These are phyloP conservation scores for Tachysurus fulvidraco DNA, from an alignment of 2,113 vertebrate species.

Conservation along the genomic window DNA sequence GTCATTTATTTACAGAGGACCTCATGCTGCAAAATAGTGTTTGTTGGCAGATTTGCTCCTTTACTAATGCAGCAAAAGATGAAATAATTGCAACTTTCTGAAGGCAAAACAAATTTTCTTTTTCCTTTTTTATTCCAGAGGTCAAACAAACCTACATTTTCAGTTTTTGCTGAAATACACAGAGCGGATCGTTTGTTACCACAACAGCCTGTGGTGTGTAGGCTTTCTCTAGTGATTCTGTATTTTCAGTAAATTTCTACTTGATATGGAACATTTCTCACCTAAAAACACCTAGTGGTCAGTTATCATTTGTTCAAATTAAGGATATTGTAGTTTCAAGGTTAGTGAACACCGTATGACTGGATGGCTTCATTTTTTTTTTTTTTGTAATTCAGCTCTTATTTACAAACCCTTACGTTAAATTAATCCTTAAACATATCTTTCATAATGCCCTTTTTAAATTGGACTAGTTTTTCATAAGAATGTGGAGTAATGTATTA, in stretches of 20 bases:
- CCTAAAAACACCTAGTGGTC: neutral
- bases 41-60: neutral
- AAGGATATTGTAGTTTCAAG: neutral
- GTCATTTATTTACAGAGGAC: neutral
- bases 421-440: neutral
- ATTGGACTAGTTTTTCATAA: neutral
- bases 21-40: neutral
- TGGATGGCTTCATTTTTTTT: neutral
- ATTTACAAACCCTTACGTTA: neutral
- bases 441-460: neutral
- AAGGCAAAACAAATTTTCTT: neutral
- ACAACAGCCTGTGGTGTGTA: conserved; percentile 5
- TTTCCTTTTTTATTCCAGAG: neutral
- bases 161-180: neutral
- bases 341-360: neutral
- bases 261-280: neutral
- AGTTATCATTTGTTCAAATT: neutral
- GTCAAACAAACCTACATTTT: neutral
- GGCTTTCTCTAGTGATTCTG: neutral
- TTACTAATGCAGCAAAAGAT: conserved; percentile 1
- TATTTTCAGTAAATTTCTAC: neutral
- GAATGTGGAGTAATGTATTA: neutral
- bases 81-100: conserved; percentile 19
- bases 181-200: neutral
- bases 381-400: neutral